Conservation (phyloP, 2,113 vertebrate genomes). For the human (Homo sapiens) region GRCh38 chr11:5820501-5821000, state of each 20-base stretch:
- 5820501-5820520: conserved; percentile 69
- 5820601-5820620: conserved; percentile 64
- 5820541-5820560: conserved; percentile 57
- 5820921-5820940: conserved; percentile 67
- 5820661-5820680: conserved; percentile 68
- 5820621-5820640: conserved; percentile 71
- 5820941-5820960: conserved; percentile 64
- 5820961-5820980: conserved; percentile 64
- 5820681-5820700: conserved; percentile 76
- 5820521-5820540: conserved; percentile 65
- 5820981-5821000: conserved; percentile 66
- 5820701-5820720: conserved; percentile 74
- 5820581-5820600: conserved; percentile 71
- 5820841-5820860: conserved; percentile 53
- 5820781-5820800: conserved; percentile 45
- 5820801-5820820: conserved; percentile 61
- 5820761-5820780: conserved; percentile 51
- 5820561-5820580: conserved; percentile 62
- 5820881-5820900: conserved; percentile 72
- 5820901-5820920: conserved; percentile 60
- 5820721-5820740: conserved; percentile 64
- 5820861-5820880: conserved; percentile 72
- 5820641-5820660: conserved; percentile 72
- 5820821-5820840: conserved; percentile 54
- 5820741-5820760: conserved; percentile 59